Evolutionary conservation across 23 tunicate genomes (phyloP).

Genomic region (Pegea sp.): DNA sequence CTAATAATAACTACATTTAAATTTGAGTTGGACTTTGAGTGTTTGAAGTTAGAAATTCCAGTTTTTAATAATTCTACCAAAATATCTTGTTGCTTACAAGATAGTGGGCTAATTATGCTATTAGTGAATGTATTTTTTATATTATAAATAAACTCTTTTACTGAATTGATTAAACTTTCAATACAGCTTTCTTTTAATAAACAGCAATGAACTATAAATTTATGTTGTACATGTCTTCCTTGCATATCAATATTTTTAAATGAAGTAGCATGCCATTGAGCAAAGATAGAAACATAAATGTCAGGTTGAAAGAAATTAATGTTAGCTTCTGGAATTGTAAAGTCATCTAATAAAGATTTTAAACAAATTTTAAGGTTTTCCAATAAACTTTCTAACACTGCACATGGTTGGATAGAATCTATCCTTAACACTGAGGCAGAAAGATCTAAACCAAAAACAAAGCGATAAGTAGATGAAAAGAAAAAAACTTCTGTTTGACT

Average conservation of each 20-base stretch:
- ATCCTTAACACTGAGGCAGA: conserved; percentile 49
- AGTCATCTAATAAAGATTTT: conserved; percentile 14
- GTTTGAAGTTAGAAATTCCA: conserved; percentile 39
- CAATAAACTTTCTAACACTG: conserved; percentile 34
- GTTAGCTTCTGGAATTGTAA: conserved; percentile 1
- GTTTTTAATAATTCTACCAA: conserved; percentile 46
- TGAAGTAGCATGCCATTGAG: conserved; percentile 32
- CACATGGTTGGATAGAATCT: conserved; percentile 25
- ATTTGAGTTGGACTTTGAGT: conserved; percentile 49
- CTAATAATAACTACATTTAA: conserved; percentile 57
- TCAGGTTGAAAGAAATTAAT: conserved; percentile 15
- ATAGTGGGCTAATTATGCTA: background rate
- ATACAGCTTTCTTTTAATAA: conserved; percentile 1
- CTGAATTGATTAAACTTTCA: conserved; percentile 4
- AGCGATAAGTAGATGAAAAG: conserved; percentile 41
- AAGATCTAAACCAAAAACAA: conserved; percentile 69
- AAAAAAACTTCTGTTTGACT: conserved; percentile 51
- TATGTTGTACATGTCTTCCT: conserved; percentile 15
- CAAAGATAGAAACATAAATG: conserved; percentile 60
- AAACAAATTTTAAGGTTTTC: conserved; percentile 33
- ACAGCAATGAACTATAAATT: conserved; percentile 61
- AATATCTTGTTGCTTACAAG: conserved; percentile 14
- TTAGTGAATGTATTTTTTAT: background rate
- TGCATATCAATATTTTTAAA: background rate
- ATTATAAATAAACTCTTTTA: conserved; percentile 11